Percentiles rank a stretch among this genome's conserved stretches.
Conservation (phyloP, 1,140 invertebrate species). For the Drosophila rhopaloa region DNA sequence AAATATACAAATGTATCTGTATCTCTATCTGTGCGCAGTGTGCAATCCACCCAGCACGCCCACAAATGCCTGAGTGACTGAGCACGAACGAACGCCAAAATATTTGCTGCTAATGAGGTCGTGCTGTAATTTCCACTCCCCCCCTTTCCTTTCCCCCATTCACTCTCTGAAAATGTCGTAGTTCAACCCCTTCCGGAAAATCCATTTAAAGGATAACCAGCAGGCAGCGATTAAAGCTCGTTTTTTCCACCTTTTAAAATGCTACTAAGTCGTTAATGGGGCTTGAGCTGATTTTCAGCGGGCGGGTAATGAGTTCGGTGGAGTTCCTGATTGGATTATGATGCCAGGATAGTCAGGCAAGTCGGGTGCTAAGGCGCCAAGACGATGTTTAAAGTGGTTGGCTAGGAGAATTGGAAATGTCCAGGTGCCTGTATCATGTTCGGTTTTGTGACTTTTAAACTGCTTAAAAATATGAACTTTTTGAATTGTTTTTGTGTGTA, state of each 20-base stretch:
- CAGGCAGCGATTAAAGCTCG: slow-evolving; percentile 40
- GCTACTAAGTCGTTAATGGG: slow-evolving; percentile 54
- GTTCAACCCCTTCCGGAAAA: slow-evolving; percentile 15
- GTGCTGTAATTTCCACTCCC: slow-evolving; percentile 49
- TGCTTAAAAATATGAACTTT: no score
- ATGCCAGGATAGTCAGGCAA: slow-evolving; percentile 2
- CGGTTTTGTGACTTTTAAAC: no score
- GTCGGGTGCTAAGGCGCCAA: not conserved
- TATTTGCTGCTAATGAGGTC: slow-evolving; percentile 75
- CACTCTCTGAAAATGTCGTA: not conserved
- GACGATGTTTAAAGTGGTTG: slow-evolving; percentile 4
- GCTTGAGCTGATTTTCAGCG: slow-evolving; percentile 30
- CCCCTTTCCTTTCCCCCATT: not conserved
- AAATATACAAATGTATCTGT: slow-evolving; percentile 75
- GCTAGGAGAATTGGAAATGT: not conserved
- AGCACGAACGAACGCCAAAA: slow-evolving; percentile 53
- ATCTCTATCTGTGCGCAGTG: slow-evolving; percentile 33
- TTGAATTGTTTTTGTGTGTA: no score
- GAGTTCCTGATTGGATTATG: slow-evolving; percentile 48
- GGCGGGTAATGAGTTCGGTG: slow-evolving; percentile 40
- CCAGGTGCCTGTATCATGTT: not conserved
- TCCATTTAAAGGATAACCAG: slow-evolving; percentile 35
- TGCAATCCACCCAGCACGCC: no score
- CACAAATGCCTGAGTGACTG: slow-evolving; percentile 36
- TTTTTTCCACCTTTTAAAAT: slow-evolving; percentile 34